phyloP scores from a whole-genome alignment of 2,888 invertebrate genomes.

The Nebria brevicollis region DNA sequence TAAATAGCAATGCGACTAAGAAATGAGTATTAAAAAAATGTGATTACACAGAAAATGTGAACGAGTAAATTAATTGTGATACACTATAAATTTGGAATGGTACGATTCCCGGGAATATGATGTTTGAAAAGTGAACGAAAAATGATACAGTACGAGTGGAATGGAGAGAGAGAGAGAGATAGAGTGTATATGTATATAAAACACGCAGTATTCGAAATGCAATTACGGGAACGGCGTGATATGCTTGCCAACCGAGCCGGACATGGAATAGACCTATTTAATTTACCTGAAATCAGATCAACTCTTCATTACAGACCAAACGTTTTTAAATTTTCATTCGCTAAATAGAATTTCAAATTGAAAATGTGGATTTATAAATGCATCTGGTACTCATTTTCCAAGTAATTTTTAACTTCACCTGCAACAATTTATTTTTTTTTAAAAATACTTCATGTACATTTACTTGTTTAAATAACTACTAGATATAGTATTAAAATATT shows the following conservation, averaged over 20 bases:
- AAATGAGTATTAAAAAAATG: too few species aligned
- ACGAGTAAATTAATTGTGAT: neutral
- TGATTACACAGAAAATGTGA: too few species aligned
- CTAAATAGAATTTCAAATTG: conserved; percentile 32
- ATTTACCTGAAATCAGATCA: conserved; percentile 43
- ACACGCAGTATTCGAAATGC: conserved; percentile 32
- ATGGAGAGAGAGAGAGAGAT: neutral
- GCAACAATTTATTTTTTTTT: too few species aligned
- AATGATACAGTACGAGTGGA: neutral
- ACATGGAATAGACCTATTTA: conserved; percentile 27
- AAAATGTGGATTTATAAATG: conserved; percentile 18
- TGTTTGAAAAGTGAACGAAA: neutral
- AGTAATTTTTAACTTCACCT: too few species aligned
- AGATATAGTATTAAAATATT: conserved; percentile 7
- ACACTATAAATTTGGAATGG: neutral
- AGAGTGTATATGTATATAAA: neutral
- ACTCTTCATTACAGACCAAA: conserved; percentile 28
- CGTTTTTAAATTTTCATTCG: conserved; percentile 28
- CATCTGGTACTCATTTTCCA: neutral
- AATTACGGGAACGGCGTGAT: conserved; percentile 31
- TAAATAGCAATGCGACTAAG: too few species aligned
- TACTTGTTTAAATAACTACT: too few species aligned
- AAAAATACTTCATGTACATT: too few species aligned
- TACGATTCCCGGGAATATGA: neutral
- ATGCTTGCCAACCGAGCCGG: conserved; percentile 25